Base-by-base conservation (phyloP, 2,113 vertebrate species). In the Reinhardtius hippoglossoides region DNA sequence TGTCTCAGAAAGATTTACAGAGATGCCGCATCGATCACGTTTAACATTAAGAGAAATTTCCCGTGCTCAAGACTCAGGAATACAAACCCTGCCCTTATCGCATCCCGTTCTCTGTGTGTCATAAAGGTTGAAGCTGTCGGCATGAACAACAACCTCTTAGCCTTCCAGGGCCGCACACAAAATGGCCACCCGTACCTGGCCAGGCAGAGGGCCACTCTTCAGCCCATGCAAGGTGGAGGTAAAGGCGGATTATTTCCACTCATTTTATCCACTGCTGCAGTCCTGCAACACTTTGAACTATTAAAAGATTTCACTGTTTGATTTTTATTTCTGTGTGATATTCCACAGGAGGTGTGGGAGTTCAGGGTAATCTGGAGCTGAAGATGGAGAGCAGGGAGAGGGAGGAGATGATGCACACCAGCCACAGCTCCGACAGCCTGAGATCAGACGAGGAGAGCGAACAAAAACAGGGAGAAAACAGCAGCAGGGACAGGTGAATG, bases 361-460 rank as follows among this genome's bases (percentile, higher is more conserved):
- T 77, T 62, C 82, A 83, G 62, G 20, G 92, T 57, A 91, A 95
- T 75, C 80, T 95, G 87, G 96, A 98, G 90, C 95, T 98, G 79
- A 99, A 98, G 93, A 93, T 95, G 83, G 98, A 99, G 81, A 95
- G 92, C 59, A 92, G 95, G 81, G 96, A 98, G 42, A 95, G 95
- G 76, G 97, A 98, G 67, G 96, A 97, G 31, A 87, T 92, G 85
- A 90, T 90, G 76, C 88, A 91, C 74, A 94, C 94, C 62, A 95
- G 93, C 10, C 95, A 94, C 77, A 97, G 97, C 84, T 97, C 96
- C n/a, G 97, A 97, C 82, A 96, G 96, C 90, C 96, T 96, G 94
- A 95, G 95, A 86, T 98, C 97, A 67, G 97, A 98, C 67, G 97
- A 98, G 55, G 97, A 98, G 85, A 95, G 95, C 60, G 97, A 97